Conservation (phyloP, 53 echinoderm and acorn worm genomes). For the Mesocentrotus franciscanus region DNA sequence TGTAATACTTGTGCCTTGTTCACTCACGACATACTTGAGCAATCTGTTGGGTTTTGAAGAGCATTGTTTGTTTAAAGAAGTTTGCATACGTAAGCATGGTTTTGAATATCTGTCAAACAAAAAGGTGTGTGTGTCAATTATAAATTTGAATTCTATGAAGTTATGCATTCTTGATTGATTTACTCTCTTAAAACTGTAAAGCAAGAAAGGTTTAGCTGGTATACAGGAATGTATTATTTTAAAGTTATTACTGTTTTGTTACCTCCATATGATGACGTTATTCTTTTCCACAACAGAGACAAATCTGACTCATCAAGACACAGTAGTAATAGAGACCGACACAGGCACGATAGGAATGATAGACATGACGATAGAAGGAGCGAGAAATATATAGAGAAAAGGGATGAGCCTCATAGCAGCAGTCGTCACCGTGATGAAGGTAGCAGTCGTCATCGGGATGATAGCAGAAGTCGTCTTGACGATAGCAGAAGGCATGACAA, state of each 20-base stretch:
- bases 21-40: not conserved
- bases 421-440: not conserved
- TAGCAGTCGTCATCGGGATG: slow-evolving; percentile 14
- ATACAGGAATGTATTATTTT: too few species aligned
- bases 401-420: not conserved
- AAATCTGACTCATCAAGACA: not conserved
- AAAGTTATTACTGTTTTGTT: too few species aligned
- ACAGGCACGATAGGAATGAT: slow-evolving; percentile 58
- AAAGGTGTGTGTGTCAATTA: not conserved
- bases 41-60: not conserved
- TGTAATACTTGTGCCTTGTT: not conserved
- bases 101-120: not conserved
- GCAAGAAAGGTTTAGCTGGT: too few species aligned
- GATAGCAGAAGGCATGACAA: not conserved
- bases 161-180: not conserved
- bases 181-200: too few species aligned
- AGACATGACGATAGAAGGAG: slow-evolving; percentile 51
- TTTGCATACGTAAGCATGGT: not conserved
- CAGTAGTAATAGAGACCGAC: slow-evolving; percentile 55
- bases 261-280: not conserved
- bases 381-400: slow-evolving; percentile 42
- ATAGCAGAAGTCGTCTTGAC: not conserved
- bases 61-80: not conserved
- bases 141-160: not conserved
- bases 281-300: not conserved